phyloP scores from a whole-genome alignment of 2,888 invertebrate genomes.

The Cremastinae sp. region DNA sequence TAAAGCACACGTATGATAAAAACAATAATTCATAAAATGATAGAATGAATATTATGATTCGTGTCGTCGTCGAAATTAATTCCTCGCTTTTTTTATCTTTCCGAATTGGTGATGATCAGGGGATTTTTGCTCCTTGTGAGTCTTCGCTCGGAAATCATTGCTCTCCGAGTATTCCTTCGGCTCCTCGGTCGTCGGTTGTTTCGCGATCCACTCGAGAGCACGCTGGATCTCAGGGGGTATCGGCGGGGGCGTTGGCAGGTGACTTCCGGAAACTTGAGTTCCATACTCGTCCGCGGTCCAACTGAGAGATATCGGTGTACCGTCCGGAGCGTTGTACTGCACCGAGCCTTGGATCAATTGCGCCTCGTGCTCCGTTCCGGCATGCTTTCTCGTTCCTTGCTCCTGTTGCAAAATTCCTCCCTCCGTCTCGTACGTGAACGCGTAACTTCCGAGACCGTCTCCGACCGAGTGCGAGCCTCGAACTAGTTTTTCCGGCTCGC shows the following conservation, averaged over 20 bases:
- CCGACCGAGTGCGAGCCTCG: slow-evolving; percentile 73
- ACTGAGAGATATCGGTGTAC: slow-evolving; percentile 77
- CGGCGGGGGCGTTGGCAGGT: slow-evolving; percentile 77
- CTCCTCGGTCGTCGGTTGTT: slow-evolving; percentile 76
- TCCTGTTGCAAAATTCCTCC: slow-evolving; percentile 77
- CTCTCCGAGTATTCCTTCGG: slow-evolving; percentile 38
- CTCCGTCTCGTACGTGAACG: slow-evolving; percentile 77
- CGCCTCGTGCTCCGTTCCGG: slow-evolving; percentile 76
- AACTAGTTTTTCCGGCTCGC: slow-evolving; percentile 75
- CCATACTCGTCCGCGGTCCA: slow-evolving; percentile 79
- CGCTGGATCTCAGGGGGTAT: slow-evolving; percentile 77
- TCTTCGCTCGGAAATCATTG: background rate
- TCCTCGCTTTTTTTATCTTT: slow-evolving; percentile 34
- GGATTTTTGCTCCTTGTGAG: slow-evolving; percentile 3
- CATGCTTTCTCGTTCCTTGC: slow-evolving; percentile 75
- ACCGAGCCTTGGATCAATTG: slow-evolving; percentile 78
- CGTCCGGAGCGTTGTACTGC: slow-evolving; percentile 78
- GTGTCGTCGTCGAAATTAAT: slow-evolving; percentile 19
- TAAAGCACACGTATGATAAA: too few relatives aligned
- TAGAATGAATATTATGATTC: background rate
- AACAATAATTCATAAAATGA: too few relatives aligned
- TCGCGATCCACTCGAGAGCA: slow-evolving; percentile 78
- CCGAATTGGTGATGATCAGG: slow-evolving; percentile 39
- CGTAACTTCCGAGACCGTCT: slow-evolving; percentile 75
- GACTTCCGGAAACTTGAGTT: slow-evolving; percentile 75